These are phyloP conservation scores for Bombus impatiens DNA, from an alignment of 1,140 invertebrate genomes.

Conservation along the genomic window DNA sequence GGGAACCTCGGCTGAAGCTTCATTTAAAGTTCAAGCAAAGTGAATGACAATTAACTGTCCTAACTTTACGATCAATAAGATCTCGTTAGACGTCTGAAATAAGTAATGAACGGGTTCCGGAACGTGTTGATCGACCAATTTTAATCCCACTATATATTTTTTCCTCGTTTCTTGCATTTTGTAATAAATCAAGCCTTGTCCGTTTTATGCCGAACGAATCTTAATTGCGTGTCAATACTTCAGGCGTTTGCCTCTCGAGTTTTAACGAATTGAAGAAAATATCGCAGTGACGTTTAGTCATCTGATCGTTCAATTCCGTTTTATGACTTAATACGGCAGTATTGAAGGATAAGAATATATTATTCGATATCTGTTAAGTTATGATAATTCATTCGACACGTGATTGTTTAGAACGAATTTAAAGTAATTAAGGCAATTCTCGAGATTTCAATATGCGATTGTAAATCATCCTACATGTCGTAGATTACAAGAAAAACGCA, in stretches of 20 bases:
- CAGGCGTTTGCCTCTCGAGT: no score
- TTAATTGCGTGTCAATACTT: background rate
- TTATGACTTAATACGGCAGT: background rate
- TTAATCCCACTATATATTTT: background rate
- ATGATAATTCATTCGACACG: no score
- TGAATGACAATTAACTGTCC: slow-evolving; percentile 27
- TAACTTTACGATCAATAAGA: slow-evolving; percentile 18
- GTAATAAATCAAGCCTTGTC: background rate
- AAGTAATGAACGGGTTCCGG: slow-evolving; percentile 3
- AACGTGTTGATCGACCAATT: background rate
- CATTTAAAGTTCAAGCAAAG: slow-evolving; percentile 30
- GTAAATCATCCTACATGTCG: background rate
- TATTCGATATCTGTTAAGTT: no score
- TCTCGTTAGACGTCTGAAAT: background rate
- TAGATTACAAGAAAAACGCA: background rate
- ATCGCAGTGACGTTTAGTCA: background rate
- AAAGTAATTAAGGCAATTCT: background rate
- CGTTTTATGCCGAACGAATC: background rate
- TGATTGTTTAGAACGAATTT: no score
- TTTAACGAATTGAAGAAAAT: background rate
- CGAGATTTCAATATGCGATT: background rate
- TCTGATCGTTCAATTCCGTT: background rate
- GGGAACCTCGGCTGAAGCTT: slow-evolving; percentile 9
- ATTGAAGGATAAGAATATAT: background rate
- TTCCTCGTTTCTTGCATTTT: background rate